Evolutionary conservation across 2,797 vertebrate genomes (phyloP), one percentile per base, ranked within the genome.

Genomic region (Sparidentex hasta): DNA sequence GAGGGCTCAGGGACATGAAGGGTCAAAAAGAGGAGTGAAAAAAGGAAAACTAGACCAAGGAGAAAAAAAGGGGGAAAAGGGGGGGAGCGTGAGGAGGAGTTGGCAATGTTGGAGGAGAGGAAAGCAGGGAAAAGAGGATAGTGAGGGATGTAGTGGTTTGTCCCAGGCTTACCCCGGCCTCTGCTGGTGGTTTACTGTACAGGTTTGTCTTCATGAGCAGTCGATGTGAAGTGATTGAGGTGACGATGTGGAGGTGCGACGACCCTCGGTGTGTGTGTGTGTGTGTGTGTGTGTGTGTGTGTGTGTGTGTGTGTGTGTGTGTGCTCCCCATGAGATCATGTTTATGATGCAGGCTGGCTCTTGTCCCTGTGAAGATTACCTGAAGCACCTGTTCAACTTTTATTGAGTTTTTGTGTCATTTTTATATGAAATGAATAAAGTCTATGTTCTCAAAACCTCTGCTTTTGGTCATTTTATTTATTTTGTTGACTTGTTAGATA

Each of bases 401-500:
- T 76, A 66, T 75, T 80, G 20, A 75, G 33, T 44, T 68, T 88
- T 79, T 87, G 75, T 90, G 80, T 86, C 68, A 72, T 85, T 93
- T 94, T 93, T 92, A 91, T 93, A 94, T 87, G 74, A 94, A 93
- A 92, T 88, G 4, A 94, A 94, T 93, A 93, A 95, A 94, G 85
- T 88, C 76, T 90, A 91, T 91, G 88, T 92, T 93, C 81, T 91
- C 82, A 90, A 57, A 72, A 54, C 33, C 7, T 38, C 46, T 50
- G 57, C 18, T 41, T 58, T 70, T 29, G 61, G 1, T 70, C 41
- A 47, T 74, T 71, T 66, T 44, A 7, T 38, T 65, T 71, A 9
- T 38, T 38, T 33, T 33, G 33, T 33, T 8, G 33, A 33, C 7
- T 33, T 38, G 33, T 38, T 59, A 56, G 27, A 2, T 2, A 38